A percentile compares a stretch with the other conserved stretches of the same genome.
These are phyloP conservation scores for Gorilla gorilla DNA, from an alignment of 2,113 vertebrate species.

Conservation along the genomic window DNA sequence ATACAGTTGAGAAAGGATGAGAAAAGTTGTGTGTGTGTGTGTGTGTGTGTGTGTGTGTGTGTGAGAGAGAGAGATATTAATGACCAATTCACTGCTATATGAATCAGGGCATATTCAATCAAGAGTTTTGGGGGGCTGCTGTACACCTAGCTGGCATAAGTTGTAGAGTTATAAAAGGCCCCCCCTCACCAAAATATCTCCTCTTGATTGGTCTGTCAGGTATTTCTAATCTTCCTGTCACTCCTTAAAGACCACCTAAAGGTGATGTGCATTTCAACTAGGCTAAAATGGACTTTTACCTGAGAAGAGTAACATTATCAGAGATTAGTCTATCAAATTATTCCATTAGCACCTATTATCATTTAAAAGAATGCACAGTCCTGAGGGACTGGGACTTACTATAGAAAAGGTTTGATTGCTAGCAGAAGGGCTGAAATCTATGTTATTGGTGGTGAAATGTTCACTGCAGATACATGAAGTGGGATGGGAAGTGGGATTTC, in stretches of 20 bases:
- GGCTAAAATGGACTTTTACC: conserved; percentile 49
- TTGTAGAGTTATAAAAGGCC: not conserved
- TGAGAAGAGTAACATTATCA: conserved; percentile 31
- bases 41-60: too few relatives aligned
- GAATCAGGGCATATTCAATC: not conserved
- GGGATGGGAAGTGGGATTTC: fast-evolving
- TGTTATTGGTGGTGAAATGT: not conserved
- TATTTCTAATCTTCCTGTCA: conserved; percentile 54
- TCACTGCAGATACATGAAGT: not conserved
- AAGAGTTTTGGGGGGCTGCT: not conserved
- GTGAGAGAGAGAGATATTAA: not conserved
- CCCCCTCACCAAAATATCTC: conserved; percentile 19
- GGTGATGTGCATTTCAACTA: conserved; percentile 43
- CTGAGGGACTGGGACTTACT: not conserved
- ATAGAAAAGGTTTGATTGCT: not conserved
- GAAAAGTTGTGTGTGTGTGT: not conserved
- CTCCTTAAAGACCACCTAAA: conserved; percentile 33
- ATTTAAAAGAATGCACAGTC: not conserved
- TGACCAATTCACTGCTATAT: not conserved
- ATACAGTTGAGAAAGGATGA: not conserved
- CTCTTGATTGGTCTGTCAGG: conserved; percentile 45
- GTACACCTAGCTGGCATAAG: not conserved
- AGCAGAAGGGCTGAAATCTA: not conserved
- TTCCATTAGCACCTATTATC: conserved; percentile 34
- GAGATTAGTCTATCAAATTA: conserved; percentile 49